Base-by-base conservation (phyloP, 2,888 invertebrate genomes). In the Trichopria drosophilae region DNA sequence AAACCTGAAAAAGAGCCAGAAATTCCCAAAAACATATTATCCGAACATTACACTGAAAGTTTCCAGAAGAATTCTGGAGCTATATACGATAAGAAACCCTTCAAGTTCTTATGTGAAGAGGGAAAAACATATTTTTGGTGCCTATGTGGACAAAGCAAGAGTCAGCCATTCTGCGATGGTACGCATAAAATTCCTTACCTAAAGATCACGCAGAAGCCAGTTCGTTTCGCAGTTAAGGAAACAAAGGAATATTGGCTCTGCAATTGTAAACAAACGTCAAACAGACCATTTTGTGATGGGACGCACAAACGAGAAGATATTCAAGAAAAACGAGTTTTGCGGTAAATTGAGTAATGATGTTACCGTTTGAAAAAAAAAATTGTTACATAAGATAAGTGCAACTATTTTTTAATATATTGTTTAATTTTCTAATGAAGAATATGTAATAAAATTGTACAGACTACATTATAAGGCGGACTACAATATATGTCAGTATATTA, bases 271-370 rank as follows among this genome's bases (percentile, higher is more conserved):
- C 96, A 96, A 71, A 94, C 96, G 1, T 83, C 83, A 39, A 89
- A 91, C 61, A 81, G 93, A 58, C 99, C 99, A 1, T 97, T 96
- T 75, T 99, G 98, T 78, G 99, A 99, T 79, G 97, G 97, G 7
- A 86, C 93, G 7, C 98, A 98, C 75, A 88, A 90, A 69, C 79
- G 80, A 43, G 80, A 82, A 53, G 82, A 85, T n/a, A n/a, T n/a
- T n/a, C n/a, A n/a, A n/a, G n/a, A n/a, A n/a, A n/a, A n/a, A n/a
- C n/a, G n/a, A n/a, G n/a, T n/a, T n/a, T n/a, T n/a, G n/a, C n/a
- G n/a, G n/a, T n/a, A n/a, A n/a, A n/a, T n/a, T n/a, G n/a, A n/a
- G n/a, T n/a, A n/a, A n/a, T n/a, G n/a, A n/a, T n/a, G n/a, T n/a
- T n/a, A n/a, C n/a, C n/a, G n/a, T n/a, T n/a, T n/a, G n/a, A n/a